phyloP scores from a whole-genome alignment of 2,888 invertebrate species.

The Conops quadrifasciatus region DNA sequence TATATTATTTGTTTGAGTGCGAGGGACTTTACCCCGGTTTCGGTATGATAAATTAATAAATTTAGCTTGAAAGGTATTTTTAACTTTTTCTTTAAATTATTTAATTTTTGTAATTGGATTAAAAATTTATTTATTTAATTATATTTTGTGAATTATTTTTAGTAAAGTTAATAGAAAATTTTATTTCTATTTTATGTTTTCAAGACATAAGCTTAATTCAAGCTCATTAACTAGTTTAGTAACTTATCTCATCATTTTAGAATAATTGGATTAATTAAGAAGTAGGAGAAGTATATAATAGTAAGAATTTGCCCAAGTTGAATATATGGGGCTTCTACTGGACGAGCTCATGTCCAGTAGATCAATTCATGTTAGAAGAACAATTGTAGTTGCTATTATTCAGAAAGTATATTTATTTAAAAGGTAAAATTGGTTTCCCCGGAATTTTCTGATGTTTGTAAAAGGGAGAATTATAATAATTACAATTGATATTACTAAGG shows the following conservation, averaged over 20 bases:
- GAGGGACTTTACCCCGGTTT: conserved; percentile 75
- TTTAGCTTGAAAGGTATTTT: conserved; percentile 69
- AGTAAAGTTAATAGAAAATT: no score
- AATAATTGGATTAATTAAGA: conserved; percentile 68
- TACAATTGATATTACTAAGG: conserved; percentile 69
- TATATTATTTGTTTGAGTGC: conserved; percentile 73
- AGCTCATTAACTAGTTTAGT: conserved; percentile 71
- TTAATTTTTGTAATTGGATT: conserved; percentile 70
- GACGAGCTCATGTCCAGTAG: no score
- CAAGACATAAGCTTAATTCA: conserved; percentile 74
- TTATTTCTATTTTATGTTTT: conserved; percentile 70
- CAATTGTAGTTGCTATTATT: conserved; percentile 67
- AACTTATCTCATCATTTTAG: conserved; percentile 69
- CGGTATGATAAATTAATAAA: conserved; percentile 80
- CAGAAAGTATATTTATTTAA: conserved; percentile 72
- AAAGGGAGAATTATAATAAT: conserved; percentile 73
- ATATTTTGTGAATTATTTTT: no score
- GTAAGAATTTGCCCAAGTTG: conserved; percentile 71
- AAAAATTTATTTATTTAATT: conserved; percentile 56
- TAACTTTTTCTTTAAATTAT: conserved; percentile 55
- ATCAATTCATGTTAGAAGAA: conserved; percentile 78
- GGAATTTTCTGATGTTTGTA: conserved; percentile 68
- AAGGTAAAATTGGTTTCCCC: conserved; percentile 71
- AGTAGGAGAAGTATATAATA: conserved; percentile 70
- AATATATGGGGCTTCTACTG: conserved; percentile 75